Evolutionary conservation across 2,888 invertebrate species (phyloP), one percentile per base, ranked within the genome.

Genomic region (Glaucopsyche alexis): DNA sequence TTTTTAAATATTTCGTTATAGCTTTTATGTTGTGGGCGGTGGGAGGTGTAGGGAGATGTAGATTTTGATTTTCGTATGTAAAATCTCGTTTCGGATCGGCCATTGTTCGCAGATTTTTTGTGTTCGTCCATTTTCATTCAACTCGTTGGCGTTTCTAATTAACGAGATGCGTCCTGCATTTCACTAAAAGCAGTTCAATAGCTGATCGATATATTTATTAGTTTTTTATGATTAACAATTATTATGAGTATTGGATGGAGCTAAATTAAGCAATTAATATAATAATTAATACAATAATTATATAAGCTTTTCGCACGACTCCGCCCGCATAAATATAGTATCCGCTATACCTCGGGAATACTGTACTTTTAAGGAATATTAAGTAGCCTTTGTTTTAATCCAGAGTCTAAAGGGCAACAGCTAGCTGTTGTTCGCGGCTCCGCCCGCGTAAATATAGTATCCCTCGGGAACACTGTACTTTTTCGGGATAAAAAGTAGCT

Each of bases 1-100:
- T 92, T 81, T 77, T 79, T 80, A 85, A 85, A 85, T 89, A 87
- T 90, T 88, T 87, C 83, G 81, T 84, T 83, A 83, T 82, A 85
- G 87, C 86, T 85, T 88, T 87, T 60, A 86, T 89, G 87, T 89
- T 86, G 86, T 88, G 83, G 84, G 85, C 81, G 82, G 85, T 75
- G 84, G 83, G 82, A 80, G 81, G 74, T 75, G 72, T 38, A 52
- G 81, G 77, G 77, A 77, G 75, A 13, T 74, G 79, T 74, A 79
- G 81, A 86, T 90, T 88, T 90, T 89, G 75, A 78, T 79, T 80
- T 78, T 86, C 81, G 79, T 81, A 83, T 80, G 80, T 82, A 85
- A 85, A 84, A 79, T 84, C 83, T 81, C 81, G 79, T 84, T 85
- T 86, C 84, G 83, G 82, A 84, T 83, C 83, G 81, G 81, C 82